phyloP scores from a whole-genome alignment of 1,140 invertebrate genomes.

The Zeugodacus cucurbitae region DNA sequence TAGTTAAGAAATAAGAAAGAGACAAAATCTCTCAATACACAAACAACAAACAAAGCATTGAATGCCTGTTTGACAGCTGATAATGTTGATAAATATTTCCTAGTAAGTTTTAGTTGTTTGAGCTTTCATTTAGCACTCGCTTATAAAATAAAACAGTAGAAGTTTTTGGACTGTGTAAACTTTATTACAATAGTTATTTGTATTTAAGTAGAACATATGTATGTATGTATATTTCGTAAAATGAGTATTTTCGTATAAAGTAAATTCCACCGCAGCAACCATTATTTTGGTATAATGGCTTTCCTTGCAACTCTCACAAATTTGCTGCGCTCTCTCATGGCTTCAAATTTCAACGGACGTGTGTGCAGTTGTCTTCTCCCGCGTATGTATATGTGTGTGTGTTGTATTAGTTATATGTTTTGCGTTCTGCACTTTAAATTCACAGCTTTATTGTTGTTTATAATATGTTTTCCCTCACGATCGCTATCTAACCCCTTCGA shows the following conservation, averaged over 20 bases:
- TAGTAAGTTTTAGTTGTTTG: too few relatives aligned
- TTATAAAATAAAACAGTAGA: too few relatives aligned
- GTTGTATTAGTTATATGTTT: background rate
- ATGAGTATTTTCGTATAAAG: background rate
- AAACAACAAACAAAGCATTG: too few relatives aligned
- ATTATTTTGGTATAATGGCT: background rate
- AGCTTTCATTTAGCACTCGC: too few relatives aligned
- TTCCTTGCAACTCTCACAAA: background rate
- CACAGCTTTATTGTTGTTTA: background rate
- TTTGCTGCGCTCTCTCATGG: background rate
- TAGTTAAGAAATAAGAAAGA: too few relatives aligned
- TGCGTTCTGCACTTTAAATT: background rate
- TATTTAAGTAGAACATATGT: background rate
- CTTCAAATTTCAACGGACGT: background rate
- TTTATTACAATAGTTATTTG: background rate
- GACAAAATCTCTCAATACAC: too few relatives aligned
- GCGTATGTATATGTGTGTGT: background rate
- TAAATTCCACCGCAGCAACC: background rate
- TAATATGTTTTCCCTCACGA: background rate
- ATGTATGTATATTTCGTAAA: background rate
- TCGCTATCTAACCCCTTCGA: slow-evolving; percentile 47
- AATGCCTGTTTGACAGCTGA: too few relatives aligned
- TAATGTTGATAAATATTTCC: too few relatives aligned
- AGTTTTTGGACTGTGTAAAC: background rate
- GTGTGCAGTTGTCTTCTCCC: background rate